Base-by-base conservation (phyloP, 1,140 invertebrate species). In the Ephestia elutella region DNA sequence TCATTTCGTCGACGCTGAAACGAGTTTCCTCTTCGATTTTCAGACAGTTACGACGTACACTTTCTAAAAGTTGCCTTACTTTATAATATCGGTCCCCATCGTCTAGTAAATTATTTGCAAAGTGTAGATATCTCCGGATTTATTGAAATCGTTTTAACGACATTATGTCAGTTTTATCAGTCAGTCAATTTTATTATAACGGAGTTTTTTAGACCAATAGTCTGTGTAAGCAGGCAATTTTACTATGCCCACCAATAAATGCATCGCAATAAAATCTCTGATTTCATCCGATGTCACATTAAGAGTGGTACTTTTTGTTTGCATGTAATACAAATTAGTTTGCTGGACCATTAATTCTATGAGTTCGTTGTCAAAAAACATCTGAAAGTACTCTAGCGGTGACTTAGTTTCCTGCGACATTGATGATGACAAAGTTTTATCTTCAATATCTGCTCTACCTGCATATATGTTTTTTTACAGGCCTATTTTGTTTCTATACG, bases 1-100 rank as follows among this genome's bases (percentile, higher is more conserved):
- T 89, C 66, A 75, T 75, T 65, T 89, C 80, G 19, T 58, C 57
- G 5, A 58, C n/a, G 15, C 49, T 38, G 19, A 51, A 58, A 0
- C 10, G 4, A 9, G 44, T 59, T 61, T 78, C 72, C 15, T 70
- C 18, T 21, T 69, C 57, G 13, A 71, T 20, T 21, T 25, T 44
- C 28, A 70, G 32, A 59, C 60, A 81, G 48, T 70, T 75, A 20
- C 65, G n/a, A 15, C 69, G 28, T 15, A 77, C 57, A 11, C 51
- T 30, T 38, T 78, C 60, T 11, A 71, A 3, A 15, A 80, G 4
- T 2, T 65, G 71, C 28, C 67, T n/a, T 49, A 57, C 10, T 30
- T 57, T 57, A 30, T 28, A 57, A 30, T 57, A 57, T 17, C 44
- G 25, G 21, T 50, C 8, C 13, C 21, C 56, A n/a, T 57, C 11